Percentiles rank a stretch among this genome's conserved stretches.
Conservation (phyloP, 2,113 vertebrate genomes). For the Peromyscus maniculatus region DNA sequence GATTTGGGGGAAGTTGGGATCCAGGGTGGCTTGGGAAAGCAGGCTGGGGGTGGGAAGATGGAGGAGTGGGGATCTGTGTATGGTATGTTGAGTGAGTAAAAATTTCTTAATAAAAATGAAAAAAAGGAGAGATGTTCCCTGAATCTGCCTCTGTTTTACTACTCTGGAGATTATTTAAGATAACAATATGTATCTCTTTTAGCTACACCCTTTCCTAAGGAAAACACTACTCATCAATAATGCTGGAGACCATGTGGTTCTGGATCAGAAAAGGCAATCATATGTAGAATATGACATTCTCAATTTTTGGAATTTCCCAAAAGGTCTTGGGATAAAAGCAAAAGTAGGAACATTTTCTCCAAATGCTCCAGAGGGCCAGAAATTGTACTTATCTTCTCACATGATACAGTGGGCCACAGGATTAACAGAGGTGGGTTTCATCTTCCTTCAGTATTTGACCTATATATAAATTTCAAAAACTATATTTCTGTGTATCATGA, state of each 20-base stretch:
- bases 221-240: not conserved
- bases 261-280: not conserved
- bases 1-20: no score
- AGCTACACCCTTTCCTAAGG: not conserved
- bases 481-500: not conserved
- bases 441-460: rapidly evolving
- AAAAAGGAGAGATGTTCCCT: no score
- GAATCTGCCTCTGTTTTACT: no score
- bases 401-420: not conserved
- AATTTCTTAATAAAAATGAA: no score
- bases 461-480: not conserved
- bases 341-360: not conserved
- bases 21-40: no score
- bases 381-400: not conserved
- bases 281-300: not conserved
- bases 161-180: not conserved
- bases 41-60: no score
- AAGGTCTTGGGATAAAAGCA: not conserved
- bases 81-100: no score
- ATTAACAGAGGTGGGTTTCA: not conserved
- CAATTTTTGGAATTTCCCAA: not conserved
- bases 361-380: not conserved
- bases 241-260: not conserved
- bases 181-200: not conserved
- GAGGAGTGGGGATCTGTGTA: no score